Conservation (phyloP, 2,888 invertebrate species). For the Eutolmus rufibarbis region DNA sequence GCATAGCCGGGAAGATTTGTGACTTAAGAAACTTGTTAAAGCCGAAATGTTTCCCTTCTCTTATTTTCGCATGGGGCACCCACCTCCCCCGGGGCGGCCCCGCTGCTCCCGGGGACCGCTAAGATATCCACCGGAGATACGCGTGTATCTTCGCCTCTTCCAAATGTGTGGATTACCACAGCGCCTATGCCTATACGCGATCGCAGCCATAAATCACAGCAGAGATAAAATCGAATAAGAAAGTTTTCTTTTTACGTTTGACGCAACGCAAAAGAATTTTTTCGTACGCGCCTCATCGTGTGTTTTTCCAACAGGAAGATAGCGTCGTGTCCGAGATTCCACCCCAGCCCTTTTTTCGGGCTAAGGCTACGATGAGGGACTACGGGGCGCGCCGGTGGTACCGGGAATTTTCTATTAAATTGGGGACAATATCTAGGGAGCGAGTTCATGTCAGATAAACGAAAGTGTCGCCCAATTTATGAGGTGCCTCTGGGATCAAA, state of each 20-base stretch:
- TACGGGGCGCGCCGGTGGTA: neutral
- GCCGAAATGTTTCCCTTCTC: constrained; percentile 24
- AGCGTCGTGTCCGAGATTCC: neutral
- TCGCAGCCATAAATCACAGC: constrained; percentile 45
- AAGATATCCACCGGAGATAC: constrained; percentile 1
- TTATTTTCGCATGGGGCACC: constrained; percentile 21
- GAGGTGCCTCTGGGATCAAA: constrained; percentile 28
- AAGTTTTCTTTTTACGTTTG: constrained; percentile 16
- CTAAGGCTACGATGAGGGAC: neutral
- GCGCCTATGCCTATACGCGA: constrained; percentile 17
- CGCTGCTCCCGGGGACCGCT: neutral
- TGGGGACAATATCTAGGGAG: constrained; percentile 30
- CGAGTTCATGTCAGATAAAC: constrained; percentile 33
- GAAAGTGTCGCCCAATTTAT: constrained; percentile 33
- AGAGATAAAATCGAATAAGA: constrained; percentile 47
- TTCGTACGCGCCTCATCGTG: neutral
- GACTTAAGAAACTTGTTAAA: constrained; percentile 39
- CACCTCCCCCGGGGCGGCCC: neutral
- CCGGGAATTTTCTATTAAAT: constrained; percentile 18
- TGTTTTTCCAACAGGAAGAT: neutral
- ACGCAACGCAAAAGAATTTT: constrained; percentile 40
- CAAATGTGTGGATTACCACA: constrained; percentile 21
- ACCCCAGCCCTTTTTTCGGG: neutral
- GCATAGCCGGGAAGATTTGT: constrained; percentile 3
- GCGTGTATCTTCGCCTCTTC: neutral